A percentile compares a stretch with the other conserved stretches of the same genome.
phyloP scores from a whole-genome alignment of 2,113 vertebrate species.

The Xiphophorus hellerii region DNA sequence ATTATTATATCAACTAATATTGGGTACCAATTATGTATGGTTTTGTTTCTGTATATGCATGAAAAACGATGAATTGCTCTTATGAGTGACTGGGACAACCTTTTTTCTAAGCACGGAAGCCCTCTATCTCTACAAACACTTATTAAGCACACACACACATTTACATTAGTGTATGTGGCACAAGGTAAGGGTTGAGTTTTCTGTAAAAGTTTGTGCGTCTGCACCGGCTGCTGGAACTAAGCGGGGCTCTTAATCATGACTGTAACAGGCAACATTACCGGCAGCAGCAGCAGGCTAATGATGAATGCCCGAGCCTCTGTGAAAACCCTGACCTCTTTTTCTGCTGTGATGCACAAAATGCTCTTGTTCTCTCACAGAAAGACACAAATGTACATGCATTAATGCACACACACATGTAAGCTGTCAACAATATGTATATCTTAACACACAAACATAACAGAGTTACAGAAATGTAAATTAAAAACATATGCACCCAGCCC shows the following conservation, averaged over 20 bases:
- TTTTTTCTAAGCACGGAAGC: conserved; percentile 68
- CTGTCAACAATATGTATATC: conserved; percentile 20
- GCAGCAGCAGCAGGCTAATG: conserved; percentile 82
- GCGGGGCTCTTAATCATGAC: conserved; percentile 81
- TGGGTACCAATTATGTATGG: not conserved
- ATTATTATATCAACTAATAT: conserved; percentile 28
- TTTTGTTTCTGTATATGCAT: conserved; percentile 19
- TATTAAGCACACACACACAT: conserved; percentile 31
- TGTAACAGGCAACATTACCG: conserved; percentile 80
- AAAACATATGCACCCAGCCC: conserved; percentile 7
- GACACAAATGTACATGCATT: conserved; percentile 28
- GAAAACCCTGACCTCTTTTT: conserved; percentile 85
- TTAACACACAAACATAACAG: conserved; percentile 5
- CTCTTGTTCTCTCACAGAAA: conserved; percentile 53
- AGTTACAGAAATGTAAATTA: not conserved
- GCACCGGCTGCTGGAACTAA: conserved; percentile 78
- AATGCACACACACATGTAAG: conserved; percentile 1
- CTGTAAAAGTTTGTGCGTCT: conserved; percentile 50
- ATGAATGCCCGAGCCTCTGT: conserved; percentile 82
- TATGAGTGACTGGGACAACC: conserved; percentile 72
- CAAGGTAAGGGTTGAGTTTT: conserved; percentile 39
- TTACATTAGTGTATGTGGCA: conserved; percentile 22
- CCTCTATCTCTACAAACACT: conserved; percentile 42
- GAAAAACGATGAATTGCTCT: conserved; percentile 63
- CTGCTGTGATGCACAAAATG: conserved; percentile 80